Conservation (phyloP, 2,113 vertebrate species). For the Oreochromis tanganicae region DNA sequence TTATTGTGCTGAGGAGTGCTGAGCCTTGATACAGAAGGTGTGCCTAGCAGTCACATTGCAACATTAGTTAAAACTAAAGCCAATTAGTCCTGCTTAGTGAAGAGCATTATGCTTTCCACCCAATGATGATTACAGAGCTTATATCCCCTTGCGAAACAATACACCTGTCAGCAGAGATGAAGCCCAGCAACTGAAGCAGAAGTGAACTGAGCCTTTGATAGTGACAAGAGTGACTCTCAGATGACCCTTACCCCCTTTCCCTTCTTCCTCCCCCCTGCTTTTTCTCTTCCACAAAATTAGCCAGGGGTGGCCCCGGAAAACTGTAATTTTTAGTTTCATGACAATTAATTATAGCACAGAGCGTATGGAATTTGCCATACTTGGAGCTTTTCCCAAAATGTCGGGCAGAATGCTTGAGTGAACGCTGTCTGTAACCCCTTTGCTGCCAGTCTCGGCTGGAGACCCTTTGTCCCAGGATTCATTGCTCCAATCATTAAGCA, state of each 20-base stretch:
- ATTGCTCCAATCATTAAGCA: constrained; percentile 73
- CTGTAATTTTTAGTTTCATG: constrained; percentile 73
- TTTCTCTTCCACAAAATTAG: constrained; percentile 75
- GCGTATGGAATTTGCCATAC: constrained; percentile 63
- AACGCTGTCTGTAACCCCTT: constrained; percentile 62
- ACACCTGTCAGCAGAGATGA: constrained; percentile 97
- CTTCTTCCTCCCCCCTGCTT: constrained; percentile 56
- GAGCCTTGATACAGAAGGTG: constrained; percentile 89
- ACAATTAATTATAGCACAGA: constrained; percentile 77
- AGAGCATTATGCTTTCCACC: constrained; percentile 90
- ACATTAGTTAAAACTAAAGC: constrained; percentile 97
- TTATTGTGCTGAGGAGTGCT: constrained; percentile 82
- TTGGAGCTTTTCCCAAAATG: constrained; percentile 38
- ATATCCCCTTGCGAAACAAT: constrained; percentile 95
- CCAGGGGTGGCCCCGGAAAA: constrained; percentile 76
- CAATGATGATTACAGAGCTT: constrained; percentile 91
- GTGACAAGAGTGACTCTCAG: constrained; percentile 83
- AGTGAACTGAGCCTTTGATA: constrained; percentile 82
- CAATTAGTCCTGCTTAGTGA: constrained; percentile 97
- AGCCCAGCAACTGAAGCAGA: constrained; percentile 90
- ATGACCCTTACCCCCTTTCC: constrained; percentile 75
- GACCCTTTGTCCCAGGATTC: constrained; percentile 69
- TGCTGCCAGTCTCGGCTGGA: constrained; percentile 63
- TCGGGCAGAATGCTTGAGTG: constrained; percentile 70
- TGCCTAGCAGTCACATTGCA: constrained; percentile 81